A percentile compares a stretch with the other conserved stretches of the same genome.
These are phyloP conservation scores for Danio albolineatus DNA, from an alignment of 2,797 vertebrate species.

Conservation along the genomic window DNA sequence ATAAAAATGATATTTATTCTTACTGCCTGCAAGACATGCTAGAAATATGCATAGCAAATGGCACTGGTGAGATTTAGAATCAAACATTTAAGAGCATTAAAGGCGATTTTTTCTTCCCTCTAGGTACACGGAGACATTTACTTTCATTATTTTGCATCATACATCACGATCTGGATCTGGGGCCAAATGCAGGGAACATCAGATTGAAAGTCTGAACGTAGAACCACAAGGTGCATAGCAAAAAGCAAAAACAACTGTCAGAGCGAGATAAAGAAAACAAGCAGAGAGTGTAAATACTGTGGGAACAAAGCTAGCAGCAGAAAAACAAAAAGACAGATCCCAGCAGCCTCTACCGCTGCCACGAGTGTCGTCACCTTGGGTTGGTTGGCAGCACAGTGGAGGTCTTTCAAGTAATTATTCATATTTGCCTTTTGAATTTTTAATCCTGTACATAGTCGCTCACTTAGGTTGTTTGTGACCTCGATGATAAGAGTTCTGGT, in stretches of 20 bases:
- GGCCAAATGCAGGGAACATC: conserved; percentile 17
- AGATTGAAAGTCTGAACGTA: conserved; percentile 42
- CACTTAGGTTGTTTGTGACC: conserved; percentile 27
- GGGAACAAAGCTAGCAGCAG: conserved; percentile 34
- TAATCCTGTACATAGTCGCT: conserved; percentile 25
- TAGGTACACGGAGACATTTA: neutral
- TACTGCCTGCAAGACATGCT: neutral
- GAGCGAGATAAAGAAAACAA: conserved; percentile 13
- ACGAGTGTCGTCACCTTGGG: conserved; percentile 5
- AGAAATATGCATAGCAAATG: neutral
- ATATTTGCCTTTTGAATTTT: conserved; percentile 51
- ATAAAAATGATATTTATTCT: neutral
- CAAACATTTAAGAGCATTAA: conserved; percentile 13
- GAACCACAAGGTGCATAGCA: conserved; percentile 19
- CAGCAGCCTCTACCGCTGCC: neutral
- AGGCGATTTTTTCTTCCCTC: neutral
- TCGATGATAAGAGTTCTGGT: neutral
- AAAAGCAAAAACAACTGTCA: conserved; percentile 17
- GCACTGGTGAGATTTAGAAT: conserved; percentile 5
- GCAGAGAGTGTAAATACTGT: neutral
- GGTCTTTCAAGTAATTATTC: conserved; percentile 67
- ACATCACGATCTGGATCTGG: conserved; percentile 24
- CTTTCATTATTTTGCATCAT: conserved; percentile 17
- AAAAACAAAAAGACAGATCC: conserved; percentile 3
- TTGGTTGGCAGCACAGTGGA: neutral